Evolutionary conservation across 92 coral and sea anemone species (phyloP), one percentile per base, ranked within the genome.

Genomic region (Pocillopora meandrina): DNA sequence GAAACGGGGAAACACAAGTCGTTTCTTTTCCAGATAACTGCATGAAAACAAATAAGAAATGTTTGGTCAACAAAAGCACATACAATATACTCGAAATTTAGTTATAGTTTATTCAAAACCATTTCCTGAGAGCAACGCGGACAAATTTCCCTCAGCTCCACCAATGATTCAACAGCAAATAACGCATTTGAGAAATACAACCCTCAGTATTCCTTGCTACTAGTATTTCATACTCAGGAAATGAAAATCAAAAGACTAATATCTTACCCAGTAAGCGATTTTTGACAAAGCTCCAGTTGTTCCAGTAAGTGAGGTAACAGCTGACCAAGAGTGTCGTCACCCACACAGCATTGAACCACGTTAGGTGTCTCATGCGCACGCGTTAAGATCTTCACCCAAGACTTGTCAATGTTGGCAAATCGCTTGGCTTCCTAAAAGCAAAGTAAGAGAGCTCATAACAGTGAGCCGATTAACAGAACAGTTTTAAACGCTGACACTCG

Each of bases 361-460:
- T 85, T 94, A 12, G 95, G 88, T 18, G 93, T 92, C 86, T 94
- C 98, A n/a, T 94, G 98, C 12, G 98, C 98, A 58, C 98, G 98
- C 10, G 92, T 91, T 95, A 94, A 91, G 66, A 94, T 94, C 86
- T 94, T 94, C 65, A 94, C 98, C 98, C 98, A 94, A 5, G 98
- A 94, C 80, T 94, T 94, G 95, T 94, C 98, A 72, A 94, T 94
- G 67, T 90, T 92, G 23, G 89, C 90, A 85, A 94, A 94, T 34
- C 98, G 94, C 65, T 94, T 94, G 75, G 98, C 98, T 91, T 94
- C 98, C 98, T 94, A 65, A 33, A 80, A 81, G 36, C 19, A 61
- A 1, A 57, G 31, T 19, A 10, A 42, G 52, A 42, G 8, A 42
- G 52, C 8, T 42, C 52, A 42, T 42, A 42, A 42, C 5, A 42